Percentiles rank a stretch among this genome's conserved stretches.
Conservation (phyloP, 1,140 invertebrate genomes). For the Papilio helenus region DNA sequence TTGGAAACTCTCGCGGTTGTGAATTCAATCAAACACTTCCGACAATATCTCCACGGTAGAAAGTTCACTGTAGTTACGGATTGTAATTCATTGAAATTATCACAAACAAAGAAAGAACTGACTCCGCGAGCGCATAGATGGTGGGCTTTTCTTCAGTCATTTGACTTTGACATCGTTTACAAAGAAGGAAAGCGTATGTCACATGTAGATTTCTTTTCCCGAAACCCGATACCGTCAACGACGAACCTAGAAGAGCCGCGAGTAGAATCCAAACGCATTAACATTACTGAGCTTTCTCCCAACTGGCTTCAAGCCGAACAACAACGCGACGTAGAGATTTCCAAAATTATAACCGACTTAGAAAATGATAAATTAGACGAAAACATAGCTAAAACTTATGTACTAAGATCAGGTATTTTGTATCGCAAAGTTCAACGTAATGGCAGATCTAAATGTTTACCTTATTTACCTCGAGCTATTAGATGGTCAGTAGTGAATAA, state of each 20-base stretch:
- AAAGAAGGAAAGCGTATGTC: conserved; percentile 36
- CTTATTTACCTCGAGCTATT: conserved; percentile 36
- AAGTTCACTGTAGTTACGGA: conserved; percentile 41
- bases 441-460: too few relatives aligned
- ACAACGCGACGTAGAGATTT: conserved; percentile 38
- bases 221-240: conserved; percentile 35
- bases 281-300: conserved; percentile 39
- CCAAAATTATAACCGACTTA: conserved; percentile 10
- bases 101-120: conserved; percentile 54
- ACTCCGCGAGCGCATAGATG: conserved; percentile 55
- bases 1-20: conserved; percentile 43
- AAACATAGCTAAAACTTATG: conserved; percentile 36
- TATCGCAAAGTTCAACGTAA: too few relatives aligned
- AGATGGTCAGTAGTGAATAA: conserved; percentile 43
- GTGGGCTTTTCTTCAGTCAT: conserved; percentile 50
- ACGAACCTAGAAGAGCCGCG: too few relatives aligned
- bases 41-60: conserved; percentile 39
- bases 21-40: conserved; percentile 45
- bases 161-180: conserved; percentile 43
- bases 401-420: too few relatives aligned
- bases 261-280: conserved; percentile 41
- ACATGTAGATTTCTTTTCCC: conserved; percentile 45
- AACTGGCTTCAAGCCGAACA: conserved; percentile 40
- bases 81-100: conserved; percentile 59
- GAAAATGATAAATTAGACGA: conserved; percentile 36